Percentiles rank a stretch among this genome's conserved stretches.
phyloP scores from a whole-genome alignment of 2,797 vertebrate genomes.

The Crypturellus tataupa region DNA sequence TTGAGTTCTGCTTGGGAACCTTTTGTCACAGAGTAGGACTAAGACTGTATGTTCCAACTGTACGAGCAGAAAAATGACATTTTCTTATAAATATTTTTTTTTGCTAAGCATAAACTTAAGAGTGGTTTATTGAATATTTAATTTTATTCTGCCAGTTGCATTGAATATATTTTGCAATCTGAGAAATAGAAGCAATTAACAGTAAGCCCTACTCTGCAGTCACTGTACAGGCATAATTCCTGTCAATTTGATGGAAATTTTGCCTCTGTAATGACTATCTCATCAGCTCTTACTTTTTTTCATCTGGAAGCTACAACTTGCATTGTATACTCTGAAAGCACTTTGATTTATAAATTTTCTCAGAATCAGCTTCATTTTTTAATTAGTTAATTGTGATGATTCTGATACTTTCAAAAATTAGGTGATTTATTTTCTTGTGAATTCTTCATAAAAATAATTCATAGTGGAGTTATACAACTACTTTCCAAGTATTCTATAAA shows the following conservation, averaged over 20 bases:
- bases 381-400: background rate
- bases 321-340: background rate
- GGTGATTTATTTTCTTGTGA: background rate
- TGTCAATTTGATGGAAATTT: constrained; percentile 64
- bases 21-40: background rate
- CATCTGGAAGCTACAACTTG: background rate
- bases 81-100: background rate
- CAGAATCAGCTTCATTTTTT: background rate
- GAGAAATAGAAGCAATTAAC: constrained; percentile 54
- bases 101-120: background rate
- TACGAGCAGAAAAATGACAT: background rate
- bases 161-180: constrained; percentile 24
- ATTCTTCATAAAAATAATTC: background rate
- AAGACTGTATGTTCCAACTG: background rate
- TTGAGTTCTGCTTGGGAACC: background rate
- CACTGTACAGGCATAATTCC: constrained; percentile 44
- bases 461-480: background rate
- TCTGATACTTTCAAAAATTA: background rate
- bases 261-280: background rate
- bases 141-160: constrained; percentile 18
- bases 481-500: background rate
- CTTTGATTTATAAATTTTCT: background rate
- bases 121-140: background rate
- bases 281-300: constrained; percentile 9
- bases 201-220: constrained; percentile 32